Evolutionary conservation across 2,797 vertebrate species (phyloP).

Genomic region (Phoeniculus purpureus): DNA sequence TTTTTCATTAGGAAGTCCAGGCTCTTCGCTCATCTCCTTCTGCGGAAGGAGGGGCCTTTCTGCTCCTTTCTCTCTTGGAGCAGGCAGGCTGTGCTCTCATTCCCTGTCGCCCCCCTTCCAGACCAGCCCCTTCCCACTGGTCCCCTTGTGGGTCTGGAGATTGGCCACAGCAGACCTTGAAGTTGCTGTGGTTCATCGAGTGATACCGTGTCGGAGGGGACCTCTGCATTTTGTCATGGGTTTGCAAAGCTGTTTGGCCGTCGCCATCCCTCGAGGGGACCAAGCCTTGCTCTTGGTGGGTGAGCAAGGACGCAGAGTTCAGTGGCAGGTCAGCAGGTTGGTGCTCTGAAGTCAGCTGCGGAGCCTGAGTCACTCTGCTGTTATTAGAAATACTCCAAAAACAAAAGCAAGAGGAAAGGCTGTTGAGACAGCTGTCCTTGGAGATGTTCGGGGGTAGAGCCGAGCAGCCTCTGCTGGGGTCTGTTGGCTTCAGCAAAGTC

Average conservation of each 20-base stretch:
- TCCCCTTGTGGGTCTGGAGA: background rate
- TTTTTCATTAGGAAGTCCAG: conserved; percentile 62
- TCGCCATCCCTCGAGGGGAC: background rate
- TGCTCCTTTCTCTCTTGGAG: background rate
- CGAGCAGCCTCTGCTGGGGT: background rate
- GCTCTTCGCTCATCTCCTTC: background rate
- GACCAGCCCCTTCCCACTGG: background rate
- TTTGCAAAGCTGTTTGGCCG: background rate
- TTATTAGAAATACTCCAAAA: background rate
- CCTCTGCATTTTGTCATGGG: background rate
- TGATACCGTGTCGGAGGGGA: fast-evolving
- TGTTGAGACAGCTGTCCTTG: background rate
- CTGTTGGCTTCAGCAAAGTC: background rate
- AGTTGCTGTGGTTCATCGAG: background rate
- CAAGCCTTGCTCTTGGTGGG: background rate
- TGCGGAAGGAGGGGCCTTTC: background rate
- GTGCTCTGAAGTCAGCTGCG: background rate
- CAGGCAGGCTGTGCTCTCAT: background rate
- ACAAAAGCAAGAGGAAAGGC: background rate
- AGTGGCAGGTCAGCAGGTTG: background rate
- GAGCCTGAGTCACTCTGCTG: background rate
- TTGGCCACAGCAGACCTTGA: background rate
- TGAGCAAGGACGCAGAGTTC: background rate
- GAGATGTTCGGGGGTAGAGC: background rate
- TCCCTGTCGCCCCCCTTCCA: background rate